Evolutionary conservation across 2,113 vertebrate species (phyloP).

Genomic region (Hippocampus zosterae): DNA sequence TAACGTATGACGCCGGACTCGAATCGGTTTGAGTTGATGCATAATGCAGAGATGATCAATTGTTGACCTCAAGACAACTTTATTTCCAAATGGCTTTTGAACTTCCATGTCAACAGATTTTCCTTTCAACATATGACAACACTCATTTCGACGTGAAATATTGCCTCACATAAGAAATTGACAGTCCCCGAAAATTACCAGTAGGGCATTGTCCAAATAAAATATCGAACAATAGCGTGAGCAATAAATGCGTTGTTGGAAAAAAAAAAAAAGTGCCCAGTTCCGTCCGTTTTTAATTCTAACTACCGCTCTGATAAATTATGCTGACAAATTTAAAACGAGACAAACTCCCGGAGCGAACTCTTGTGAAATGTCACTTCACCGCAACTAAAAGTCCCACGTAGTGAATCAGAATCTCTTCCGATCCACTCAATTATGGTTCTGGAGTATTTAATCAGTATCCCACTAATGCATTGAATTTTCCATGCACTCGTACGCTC

Average conservation of each 20-base stretch:
- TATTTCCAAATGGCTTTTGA: neutral
- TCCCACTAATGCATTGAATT: no score
- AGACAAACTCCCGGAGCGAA: slow-evolving; percentile 19
- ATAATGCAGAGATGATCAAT: no score
- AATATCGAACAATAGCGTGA: neutral
- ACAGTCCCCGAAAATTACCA: neutral
- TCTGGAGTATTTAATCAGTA: neutral
- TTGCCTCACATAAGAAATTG: no score
- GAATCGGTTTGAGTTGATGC: neutral
- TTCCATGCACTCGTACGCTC: no score
- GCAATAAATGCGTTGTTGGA: neutral
- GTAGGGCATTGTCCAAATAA: slow-evolving; percentile 4
- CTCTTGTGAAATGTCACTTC: slow-evolving; percentile 44
- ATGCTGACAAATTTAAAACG: neutral
- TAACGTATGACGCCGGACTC: neutral
- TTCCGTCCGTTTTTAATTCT: neutral
- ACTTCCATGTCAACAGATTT: neutral
- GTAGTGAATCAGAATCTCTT: neutral
- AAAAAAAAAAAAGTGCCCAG: neutral
- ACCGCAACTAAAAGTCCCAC: slow-evolving; percentile 19
- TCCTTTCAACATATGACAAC: neutral
- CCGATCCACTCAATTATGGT: neutral
- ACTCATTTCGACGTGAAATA: neutral
- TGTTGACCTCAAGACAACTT: neutral
- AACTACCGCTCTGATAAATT: neutral